Evolutionary conservation across 2,888 invertebrate species (phyloP).

Genomic region (Sinelater perroti): DNA sequence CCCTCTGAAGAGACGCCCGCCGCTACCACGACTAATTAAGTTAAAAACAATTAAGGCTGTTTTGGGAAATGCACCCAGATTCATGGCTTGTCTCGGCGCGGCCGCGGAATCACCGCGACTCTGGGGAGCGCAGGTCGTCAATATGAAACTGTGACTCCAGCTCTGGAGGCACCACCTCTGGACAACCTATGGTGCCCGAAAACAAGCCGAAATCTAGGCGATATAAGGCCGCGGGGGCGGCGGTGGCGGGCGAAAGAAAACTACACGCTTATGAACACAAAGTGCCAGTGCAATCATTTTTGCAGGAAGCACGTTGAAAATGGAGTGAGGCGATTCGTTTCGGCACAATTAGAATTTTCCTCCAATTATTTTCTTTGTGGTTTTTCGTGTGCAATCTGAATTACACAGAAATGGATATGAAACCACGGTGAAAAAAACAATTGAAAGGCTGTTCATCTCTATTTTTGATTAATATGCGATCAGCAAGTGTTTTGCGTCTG

Average conservation of each 20-base stretch:
- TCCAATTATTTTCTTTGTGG: too few species aligned
- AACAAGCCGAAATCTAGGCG: constrained; percentile 31
- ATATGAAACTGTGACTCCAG: constrained; percentile 52
- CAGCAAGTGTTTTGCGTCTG: too few species aligned
- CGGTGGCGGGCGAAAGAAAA: background rate
- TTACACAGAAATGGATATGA: too few species aligned
- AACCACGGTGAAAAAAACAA: too few species aligned
- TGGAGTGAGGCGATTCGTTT: too few species aligned
- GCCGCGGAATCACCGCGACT: constrained; percentile 35
- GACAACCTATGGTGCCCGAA: constrained; percentile 40
- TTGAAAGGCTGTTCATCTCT: too few species aligned
- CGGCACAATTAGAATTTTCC: too few species aligned
- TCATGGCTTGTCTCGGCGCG: constrained; percentile 25
- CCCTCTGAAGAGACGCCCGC: too few species aligned
- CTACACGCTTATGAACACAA: constrained; percentile 2
- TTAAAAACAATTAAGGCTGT: constrained; percentile 27
- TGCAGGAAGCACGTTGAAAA: background rate
- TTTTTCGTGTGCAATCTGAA: too few species aligned
- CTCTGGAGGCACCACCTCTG: constrained; percentile 53
- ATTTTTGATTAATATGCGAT: too few species aligned
- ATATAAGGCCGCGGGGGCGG: constrained; percentile 16
- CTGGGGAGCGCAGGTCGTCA: constrained; percentile 57
- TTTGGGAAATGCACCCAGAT: constrained; percentile 37
- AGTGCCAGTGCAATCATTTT: constrained; percentile 10
- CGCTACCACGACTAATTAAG: constrained; percentile 21